Evolutionary conservation across 92 coral and sea anemone genomes (phyloP).

Genomic region (Porites evermanni): DNA sequence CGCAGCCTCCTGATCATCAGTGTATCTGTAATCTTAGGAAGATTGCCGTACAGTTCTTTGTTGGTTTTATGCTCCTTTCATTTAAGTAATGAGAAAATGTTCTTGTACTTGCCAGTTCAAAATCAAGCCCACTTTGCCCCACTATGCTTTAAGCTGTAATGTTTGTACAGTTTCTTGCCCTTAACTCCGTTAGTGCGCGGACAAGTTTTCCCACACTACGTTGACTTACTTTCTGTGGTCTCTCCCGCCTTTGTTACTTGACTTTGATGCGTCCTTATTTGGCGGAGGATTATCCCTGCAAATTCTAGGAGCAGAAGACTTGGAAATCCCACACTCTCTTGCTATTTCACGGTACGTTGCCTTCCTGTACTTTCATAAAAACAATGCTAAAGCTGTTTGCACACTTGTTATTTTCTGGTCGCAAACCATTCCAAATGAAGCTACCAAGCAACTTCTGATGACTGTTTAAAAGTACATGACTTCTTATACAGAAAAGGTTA

Average conservation of each 20-base stretch:
- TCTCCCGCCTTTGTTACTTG: background rate
- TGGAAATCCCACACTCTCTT: background rate
- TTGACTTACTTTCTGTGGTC: background rate
- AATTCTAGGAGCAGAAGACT: conserved; percentile 1
- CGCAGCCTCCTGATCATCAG: too few relatives aligned
- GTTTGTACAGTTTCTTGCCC: background rate
- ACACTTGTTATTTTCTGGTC: background rate
- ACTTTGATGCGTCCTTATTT: background rate
- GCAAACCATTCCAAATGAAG: too few relatives aligned
- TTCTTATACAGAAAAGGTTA: too few relatives aligned
- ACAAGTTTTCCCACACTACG: background rate
- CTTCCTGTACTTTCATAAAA: background rate
- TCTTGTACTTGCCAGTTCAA: background rate
- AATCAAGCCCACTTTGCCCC: background rate
- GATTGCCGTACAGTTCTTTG: too few relatives aligned
- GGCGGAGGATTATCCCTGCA: background rate
- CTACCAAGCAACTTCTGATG: too few relatives aligned
- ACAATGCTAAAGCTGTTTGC: background rate
- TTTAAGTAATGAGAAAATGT: conserved; percentile 4
- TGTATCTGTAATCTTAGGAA: too few relatives aligned
- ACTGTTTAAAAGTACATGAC: too few relatives aligned
- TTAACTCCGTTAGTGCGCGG: background rate
- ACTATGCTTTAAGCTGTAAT: background rate
- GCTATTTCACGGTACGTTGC: background rate
- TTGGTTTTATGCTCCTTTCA: too few relatives aligned